phyloP scores from a whole-genome alignment of 2,888 invertebrate genomes.

The Cheilosia pagana region DNA sequence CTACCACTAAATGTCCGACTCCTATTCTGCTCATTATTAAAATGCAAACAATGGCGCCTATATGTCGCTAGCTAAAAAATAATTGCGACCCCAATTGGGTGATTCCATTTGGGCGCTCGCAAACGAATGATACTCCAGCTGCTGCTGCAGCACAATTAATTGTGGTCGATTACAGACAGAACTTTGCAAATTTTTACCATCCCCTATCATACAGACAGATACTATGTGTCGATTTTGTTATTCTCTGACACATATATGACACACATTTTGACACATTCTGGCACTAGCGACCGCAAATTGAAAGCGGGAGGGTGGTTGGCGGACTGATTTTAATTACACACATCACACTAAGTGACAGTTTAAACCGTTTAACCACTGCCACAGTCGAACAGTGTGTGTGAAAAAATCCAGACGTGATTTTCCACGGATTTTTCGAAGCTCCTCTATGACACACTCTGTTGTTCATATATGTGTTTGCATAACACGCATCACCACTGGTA shows the following conservation, averaged over 20 bases:
- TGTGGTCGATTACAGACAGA: conserved; percentile 74
- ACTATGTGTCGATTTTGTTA: conserved; percentile 53
- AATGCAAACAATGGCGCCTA: conserved; percentile 48
- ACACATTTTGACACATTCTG: conserved; percentile 46
- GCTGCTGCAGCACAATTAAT: conserved; percentile 60
- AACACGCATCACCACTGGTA: conserved; percentile 20
- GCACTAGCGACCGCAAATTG: conserved; percentile 35
- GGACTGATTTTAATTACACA: conserved; percentile 66
- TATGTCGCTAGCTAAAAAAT: conserved; percentile 15
- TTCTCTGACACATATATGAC: conserved; percentile 46
- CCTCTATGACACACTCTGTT: conserved; percentile 22
- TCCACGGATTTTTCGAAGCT: conserved; percentile 19
- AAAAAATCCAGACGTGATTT: conserved; percentile 35
- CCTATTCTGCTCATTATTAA: conserved; percentile 45
- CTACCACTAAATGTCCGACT: conserved; percentile 60
- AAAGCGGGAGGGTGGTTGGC: conserved; percentile 3
- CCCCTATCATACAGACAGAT: not conserved
- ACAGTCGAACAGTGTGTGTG: conserved; percentile 17
- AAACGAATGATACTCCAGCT: not conserved
- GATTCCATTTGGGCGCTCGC: not conserved
- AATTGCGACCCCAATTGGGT: conserved; percentile 19
- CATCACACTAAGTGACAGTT: conserved; percentile 69
- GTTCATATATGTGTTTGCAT: conserved; percentile 39
- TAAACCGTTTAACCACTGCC: conserved; percentile 57
- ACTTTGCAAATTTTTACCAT: conserved; percentile 53